phyloP scores from a whole-genome alignment of 2,888 invertebrate species.

The Gari tellinella region DNA sequence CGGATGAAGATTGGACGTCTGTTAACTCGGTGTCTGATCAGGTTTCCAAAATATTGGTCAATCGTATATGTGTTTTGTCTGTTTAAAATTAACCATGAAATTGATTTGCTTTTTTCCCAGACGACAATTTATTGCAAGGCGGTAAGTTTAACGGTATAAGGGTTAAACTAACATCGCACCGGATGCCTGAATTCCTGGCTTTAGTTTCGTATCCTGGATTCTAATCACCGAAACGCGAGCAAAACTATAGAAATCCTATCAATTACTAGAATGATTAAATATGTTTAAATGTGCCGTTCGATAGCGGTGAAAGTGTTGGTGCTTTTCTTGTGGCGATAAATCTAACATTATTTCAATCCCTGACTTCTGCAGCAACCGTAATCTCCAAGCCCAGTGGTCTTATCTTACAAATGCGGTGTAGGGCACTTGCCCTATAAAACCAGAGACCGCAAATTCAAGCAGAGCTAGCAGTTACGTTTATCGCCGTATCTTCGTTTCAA shows the following conservation, averaged over 20 bases:
- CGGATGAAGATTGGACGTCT: too few relatives aligned
- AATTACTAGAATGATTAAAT: constrained; percentile 29
- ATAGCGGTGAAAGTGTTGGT: too few relatives aligned
- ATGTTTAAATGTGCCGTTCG: too few relatives aligned
- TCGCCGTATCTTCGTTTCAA: constrained; percentile 1
- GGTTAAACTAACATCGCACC: constrained; percentile 43
- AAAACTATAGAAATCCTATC: constrained; percentile 56
- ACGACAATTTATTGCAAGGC: too few relatives aligned
- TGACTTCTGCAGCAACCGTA: constrained; percentile 6
- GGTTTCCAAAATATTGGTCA: too few relatives aligned
- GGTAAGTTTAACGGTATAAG: too few relatives aligned
- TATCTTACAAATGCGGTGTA: neutral
- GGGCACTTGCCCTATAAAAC: too few relatives aligned
- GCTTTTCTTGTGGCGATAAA: constrained; percentile 1
- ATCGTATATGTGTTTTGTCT: too few relatives aligned
- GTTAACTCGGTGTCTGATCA: too few relatives aligned
- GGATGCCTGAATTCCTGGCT: constrained; percentile 44
- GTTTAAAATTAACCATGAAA: too few relatives aligned
- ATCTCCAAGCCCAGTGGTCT: neutral
- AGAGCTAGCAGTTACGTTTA: neutral
- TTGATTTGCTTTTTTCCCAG: too few relatives aligned
- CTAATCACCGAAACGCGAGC: constrained; percentile 41
- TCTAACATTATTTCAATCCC: constrained; percentile 36
- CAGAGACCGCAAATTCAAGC: constrained; percentile 12
- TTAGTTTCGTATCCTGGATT: constrained; percentile 42